Conservation (phyloP, 2,888 invertebrate genomes). For the Cantharis nigra region DNA sequence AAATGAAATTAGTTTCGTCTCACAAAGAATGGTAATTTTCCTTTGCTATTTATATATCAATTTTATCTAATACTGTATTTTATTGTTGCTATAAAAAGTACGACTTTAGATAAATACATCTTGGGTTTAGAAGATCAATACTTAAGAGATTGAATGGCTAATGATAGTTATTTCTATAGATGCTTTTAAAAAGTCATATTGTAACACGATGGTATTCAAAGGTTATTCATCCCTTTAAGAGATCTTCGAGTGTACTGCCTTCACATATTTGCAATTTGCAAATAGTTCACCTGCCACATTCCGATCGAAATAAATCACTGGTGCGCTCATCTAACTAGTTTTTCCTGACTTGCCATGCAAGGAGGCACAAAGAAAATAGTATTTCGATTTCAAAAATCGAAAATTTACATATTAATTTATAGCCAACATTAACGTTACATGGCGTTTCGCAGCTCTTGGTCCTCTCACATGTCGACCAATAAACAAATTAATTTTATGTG, state of each 20-base stretch:
- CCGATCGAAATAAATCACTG: constrained; percentile 11
- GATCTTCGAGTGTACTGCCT: constrained; percentile 1
- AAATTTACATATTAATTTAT: background rate
- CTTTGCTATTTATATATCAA: background rate
- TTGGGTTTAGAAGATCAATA: background rate
- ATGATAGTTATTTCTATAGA: constrained; percentile 2
- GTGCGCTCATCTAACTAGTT: constrained; percentile 10
- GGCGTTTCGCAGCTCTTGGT: background rate
- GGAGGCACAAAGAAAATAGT: background rate
- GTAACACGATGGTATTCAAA: constrained; percentile 5
- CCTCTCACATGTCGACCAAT: background rate
- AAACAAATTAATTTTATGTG: background rate
- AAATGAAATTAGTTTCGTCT: background rate
- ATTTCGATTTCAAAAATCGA: background rate
- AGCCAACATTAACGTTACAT: background rate
- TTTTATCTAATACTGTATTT: background rate
- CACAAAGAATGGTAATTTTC: background rate
- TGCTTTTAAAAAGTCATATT: constrained; percentile 3
- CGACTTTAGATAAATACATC: background rate
- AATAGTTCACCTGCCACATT: constrained; percentile 19
- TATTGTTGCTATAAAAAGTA: background rate
- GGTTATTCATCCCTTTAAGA: constrained; percentile 15
- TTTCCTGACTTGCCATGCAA: background rate
- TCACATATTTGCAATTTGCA: constrained; percentile 20
- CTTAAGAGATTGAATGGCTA: background rate